Evolutionary conservation across 2,113 vertebrate genomes (phyloP), one percentile per base, ranked within the genome.

Genomic region (Thermophis baileyi): DNA sequence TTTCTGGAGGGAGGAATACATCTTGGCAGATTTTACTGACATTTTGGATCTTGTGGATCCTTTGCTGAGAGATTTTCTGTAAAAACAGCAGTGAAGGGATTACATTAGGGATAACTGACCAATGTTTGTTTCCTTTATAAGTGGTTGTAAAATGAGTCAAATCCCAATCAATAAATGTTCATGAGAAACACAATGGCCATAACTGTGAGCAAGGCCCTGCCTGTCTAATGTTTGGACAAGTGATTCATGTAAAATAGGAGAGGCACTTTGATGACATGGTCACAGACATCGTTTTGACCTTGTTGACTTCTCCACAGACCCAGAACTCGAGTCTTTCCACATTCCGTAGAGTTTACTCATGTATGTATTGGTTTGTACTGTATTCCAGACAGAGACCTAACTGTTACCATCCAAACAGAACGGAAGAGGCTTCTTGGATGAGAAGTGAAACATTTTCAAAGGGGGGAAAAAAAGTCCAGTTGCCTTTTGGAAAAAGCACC

Each of bases 1-100:
- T 94, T 98, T 98, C 93, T 97, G 96, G 91, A 98, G 96, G 2
- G 98, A 97, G 18, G 97, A 93, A 0, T 98, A 98, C 35, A 94
- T 97, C 95, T 97, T 99, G 96, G 98, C 95, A 49, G 98, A 94
- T 55, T 97, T 99, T 1, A 95, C 93, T 0, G 97, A 95, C 85
- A 95, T 95, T 94, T 98, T 99, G 0, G 98, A 98, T 53, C 98
- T 98, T 89, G 98, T 96, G 0, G 99, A 99, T 50, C 97, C 98
- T 47, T 98, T 97, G 90, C 94, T 89, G 24, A 97, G 91, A 91
- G 97, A 97, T 44, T 97, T 97, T n/a, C 98, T 98, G 96, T 3
- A 87, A 91, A 18, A 91, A 3, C 0, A 60, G 0, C 57, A 93
- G 90, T 60, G 47, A 50, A 81, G 51, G 51, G n/a, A 92, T 18